Evolutionary conservation across 2,797 vertebrate species (phyloP).

Genomic region (Chanos chanos): DNA sequence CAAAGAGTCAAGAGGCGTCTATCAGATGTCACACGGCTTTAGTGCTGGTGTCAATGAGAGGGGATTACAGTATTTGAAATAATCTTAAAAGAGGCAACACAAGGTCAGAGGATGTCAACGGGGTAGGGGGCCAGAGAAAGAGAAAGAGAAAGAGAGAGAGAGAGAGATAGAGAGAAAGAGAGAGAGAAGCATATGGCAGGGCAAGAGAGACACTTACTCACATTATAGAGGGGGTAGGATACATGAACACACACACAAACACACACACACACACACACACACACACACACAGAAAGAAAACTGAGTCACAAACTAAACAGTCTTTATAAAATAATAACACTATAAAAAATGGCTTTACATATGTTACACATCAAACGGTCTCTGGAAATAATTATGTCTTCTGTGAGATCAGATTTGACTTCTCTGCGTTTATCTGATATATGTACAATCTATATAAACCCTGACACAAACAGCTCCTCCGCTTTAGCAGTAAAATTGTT

Average conservation of each 20-base stretch:
- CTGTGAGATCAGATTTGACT: conserved; percentile 4
- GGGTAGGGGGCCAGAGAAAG: conserved; percentile 64
- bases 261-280: not conserved
- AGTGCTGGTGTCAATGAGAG: conserved; percentile 86
- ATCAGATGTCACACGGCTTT: conserved; percentile 78
- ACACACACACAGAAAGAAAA: conserved; percentile 51
- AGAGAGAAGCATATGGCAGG: conserved; percentile 76
- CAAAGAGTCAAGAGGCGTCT: conserved; percentile 72
- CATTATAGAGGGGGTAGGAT: conserved; percentile 3
- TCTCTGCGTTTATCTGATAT: not conserved
- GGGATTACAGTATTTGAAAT: conserved; percentile 87
- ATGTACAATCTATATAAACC: not conserved
- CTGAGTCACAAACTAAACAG: conserved; percentile 2
- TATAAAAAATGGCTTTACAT: not conserved
- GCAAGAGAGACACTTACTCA: conserved; percentile 70
- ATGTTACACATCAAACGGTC: not conserved
- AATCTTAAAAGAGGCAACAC: conserved; percentile 77
- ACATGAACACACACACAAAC: conserved; percentile 51
- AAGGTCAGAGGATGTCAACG: conserved; percentile 51
- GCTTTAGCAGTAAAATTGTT: not conserved
- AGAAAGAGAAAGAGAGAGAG: no score
- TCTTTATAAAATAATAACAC: conserved; percentile 6
- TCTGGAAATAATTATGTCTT: not conserved
- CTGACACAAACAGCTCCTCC: not conserved
- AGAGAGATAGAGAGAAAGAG: no score